Evolutionary conservation across 1,140 invertebrate genomes (phyloP).

Genomic region (Pogonognathellus flavescens): DNA sequence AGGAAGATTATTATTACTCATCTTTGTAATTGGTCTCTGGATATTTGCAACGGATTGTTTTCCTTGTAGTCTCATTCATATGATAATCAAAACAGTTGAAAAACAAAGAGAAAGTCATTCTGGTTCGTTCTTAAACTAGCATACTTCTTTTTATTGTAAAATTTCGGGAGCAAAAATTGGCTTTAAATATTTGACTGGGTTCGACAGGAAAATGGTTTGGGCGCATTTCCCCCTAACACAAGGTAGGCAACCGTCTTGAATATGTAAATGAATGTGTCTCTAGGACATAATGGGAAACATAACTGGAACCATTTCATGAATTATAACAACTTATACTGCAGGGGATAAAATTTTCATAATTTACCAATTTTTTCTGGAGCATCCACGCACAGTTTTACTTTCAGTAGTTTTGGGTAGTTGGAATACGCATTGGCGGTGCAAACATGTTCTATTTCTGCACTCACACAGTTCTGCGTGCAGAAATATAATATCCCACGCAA

Average conservation of each 20-base stretch:
- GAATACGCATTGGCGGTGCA: neutral
- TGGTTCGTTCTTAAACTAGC: too few relatives aligned
- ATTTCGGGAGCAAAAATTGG: too few relatives aligned
- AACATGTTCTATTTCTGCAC: too few relatives aligned
- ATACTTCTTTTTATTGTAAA: too few relatives aligned
- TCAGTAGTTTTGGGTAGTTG: neutral
- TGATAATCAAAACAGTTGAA: too few relatives aligned
- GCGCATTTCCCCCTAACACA: neutral
- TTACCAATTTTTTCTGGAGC: slow-evolving; percentile 21
- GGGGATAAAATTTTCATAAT: slow-evolving; percentile 40
- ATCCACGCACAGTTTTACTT: neutral
- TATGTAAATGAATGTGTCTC: slow-evolving; percentile 49
- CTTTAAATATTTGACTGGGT: neutral
- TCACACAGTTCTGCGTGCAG: too few relatives aligned
- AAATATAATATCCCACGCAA: too few relatives aligned
- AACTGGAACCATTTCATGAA: slow-evolving; percentile 37
- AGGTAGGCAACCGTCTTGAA: slow-evolving; percentile 25
- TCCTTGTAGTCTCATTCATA: too few relatives aligned
- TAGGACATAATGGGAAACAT: slow-evolving; percentile 34
- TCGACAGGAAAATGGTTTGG: neutral
- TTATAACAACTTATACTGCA: slow-evolving; percentile 27
- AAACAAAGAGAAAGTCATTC: too few relatives aligned
- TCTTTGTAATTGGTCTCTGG: too few relatives aligned
- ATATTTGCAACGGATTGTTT: too few relatives aligned
- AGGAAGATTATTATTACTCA: too few relatives aligned